Conservation (phyloP, 2,888 invertebrate species). For the Bembecia ichneumoniformis region DNA sequence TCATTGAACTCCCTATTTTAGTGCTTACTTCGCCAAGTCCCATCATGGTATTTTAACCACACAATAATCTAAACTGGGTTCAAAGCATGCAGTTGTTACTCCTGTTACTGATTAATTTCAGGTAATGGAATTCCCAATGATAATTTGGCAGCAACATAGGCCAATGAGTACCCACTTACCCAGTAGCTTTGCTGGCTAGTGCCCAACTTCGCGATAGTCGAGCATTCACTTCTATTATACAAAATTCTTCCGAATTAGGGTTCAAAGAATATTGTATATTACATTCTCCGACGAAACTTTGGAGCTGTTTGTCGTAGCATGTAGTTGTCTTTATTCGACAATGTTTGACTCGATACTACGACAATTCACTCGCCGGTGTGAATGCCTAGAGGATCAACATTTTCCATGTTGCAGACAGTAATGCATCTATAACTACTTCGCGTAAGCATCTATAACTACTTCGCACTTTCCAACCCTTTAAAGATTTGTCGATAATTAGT, state of each 20-base stretch:
- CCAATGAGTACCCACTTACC: slow-evolving; percentile 98
- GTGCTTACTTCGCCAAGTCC: slow-evolving; percentile 98
- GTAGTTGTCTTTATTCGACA: slow-evolving; percentile 96
- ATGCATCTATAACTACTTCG: slow-evolving; percentile 99
- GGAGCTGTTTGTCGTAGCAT: slow-evolving; percentile 94
- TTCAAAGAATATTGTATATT: slow-evolving; percentile 99
- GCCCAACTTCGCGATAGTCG: slow-evolving; percentile 97
- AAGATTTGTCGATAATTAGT: slow-evolving; percentile 95
- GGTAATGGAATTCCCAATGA: slow-evolving; percentile 89
- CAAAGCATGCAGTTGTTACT: slow-evolving; percentile 98
- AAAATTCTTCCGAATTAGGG: slow-evolving; percentile 91
- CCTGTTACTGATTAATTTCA: slow-evolving; percentile 92
- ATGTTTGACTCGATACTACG: slow-evolving; percentile 97
- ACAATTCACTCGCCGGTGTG: slow-evolving; percentile 99
- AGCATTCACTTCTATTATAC: slow-evolving; percentile 97
- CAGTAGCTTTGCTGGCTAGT: slow-evolving; percentile 98
- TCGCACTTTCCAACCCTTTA: slow-evolving; percentile 99
- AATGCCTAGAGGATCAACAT: slow-evolving; percentile 98
- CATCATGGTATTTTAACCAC: slow-evolving; percentile 99
- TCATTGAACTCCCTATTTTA: slow-evolving; percentile 99
- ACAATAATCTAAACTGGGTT: slow-evolving; percentile 98
- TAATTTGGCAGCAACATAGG: slow-evolving; percentile 98
- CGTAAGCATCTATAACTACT: slow-evolving; percentile 96
- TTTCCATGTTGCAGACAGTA: slow-evolving; percentile 99
- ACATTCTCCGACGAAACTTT: slow-evolving; percentile 98